Evolutionary conservation across 2,113 vertebrate genomes (phyloP).

Genomic region (Elaphurus davidianus): DNA sequence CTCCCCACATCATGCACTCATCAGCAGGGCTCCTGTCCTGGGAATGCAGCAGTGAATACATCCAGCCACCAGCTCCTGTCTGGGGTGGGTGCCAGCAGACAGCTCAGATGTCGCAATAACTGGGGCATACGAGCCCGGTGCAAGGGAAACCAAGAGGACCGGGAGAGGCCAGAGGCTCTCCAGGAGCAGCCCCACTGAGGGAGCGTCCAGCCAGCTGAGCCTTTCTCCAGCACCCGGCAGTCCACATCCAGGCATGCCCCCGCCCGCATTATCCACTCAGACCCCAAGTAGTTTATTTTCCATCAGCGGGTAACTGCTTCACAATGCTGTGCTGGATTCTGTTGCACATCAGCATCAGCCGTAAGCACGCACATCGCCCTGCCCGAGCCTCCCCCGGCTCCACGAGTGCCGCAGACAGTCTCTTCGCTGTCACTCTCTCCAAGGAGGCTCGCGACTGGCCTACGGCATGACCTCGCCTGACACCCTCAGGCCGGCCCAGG

Average conservation of each 20-base stretch:
- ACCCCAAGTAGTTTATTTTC: rapidly evolving
- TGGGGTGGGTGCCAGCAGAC: not conserved
- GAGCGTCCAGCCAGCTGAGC: not conserved
- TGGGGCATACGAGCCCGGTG: rapidly evolving
- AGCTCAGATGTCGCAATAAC: not conserved
- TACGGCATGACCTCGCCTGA: not conserved
- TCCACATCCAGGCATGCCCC: not conserved
- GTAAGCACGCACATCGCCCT: rapidly evolving
- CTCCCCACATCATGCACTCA: not conserved
- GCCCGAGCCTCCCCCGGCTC: not conserved
- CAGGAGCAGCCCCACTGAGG: not conserved
- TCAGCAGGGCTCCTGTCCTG: not conserved
- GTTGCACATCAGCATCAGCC: not conserved
- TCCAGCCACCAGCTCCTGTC: not conserved
- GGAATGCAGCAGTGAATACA: not conserved
- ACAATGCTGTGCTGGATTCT: not conserved
- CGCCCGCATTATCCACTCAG: no score
- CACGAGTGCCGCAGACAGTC: not conserved
- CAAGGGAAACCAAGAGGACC: no score
- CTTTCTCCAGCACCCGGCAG: not conserved
- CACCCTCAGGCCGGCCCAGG: not conserved
- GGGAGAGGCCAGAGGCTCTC: not conserved
- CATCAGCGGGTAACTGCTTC: rapidly evolving
- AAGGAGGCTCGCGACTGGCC: no score
- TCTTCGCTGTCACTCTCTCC: not conserved